These are phyloP conservation scores for Propithecus deckenii DNA, from an alignment of 2,797 vertebrate genomes.

Conservation along the genomic window DNA sequence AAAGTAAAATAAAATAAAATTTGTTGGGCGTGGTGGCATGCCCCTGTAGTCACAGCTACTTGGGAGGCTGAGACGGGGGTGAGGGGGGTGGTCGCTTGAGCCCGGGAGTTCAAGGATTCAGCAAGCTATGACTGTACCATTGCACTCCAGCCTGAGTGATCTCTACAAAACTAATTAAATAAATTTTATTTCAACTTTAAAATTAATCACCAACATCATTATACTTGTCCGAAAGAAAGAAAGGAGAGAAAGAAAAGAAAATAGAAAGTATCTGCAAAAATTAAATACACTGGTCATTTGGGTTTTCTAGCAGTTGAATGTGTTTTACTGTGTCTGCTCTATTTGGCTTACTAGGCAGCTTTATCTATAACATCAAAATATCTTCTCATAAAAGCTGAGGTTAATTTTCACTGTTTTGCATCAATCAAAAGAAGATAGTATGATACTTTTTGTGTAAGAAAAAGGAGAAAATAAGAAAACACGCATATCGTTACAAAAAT, in stretches of 20 bases:
- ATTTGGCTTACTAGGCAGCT: neutral
- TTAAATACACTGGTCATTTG: neutral
- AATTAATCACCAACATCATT: neutral
- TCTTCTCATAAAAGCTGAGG: neutral
- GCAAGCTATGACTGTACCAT: neutral
- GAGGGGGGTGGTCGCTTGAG: neutral
- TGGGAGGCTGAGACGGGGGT: too few relatives aligned
- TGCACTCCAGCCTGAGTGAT: neutral
- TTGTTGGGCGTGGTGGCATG: neutral
- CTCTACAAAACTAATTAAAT: too few relatives aligned
- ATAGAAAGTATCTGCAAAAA: neutral
- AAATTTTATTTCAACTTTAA: neutral
- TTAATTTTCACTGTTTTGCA: neutral
- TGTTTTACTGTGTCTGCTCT: neutral
- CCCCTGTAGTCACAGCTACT: neutral
- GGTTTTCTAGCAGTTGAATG: neutral
- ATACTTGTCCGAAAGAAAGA: too few relatives aligned
- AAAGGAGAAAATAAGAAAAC: neutral
- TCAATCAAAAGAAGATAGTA: neutral
- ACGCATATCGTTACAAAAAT: neutral
- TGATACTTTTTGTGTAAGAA: too few relatives aligned
- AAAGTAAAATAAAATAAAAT: neutral
- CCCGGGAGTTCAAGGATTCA: neutral
- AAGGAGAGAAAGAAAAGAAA: neutral
- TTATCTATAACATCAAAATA: neutral